A percentile compares a stretch with the other conserved stretches of the same genome.
Evolutionary conservation across 2,888 invertebrate genomes (phyloP).

Genomic region (Caenorhabditis drosophilae): DNA sequence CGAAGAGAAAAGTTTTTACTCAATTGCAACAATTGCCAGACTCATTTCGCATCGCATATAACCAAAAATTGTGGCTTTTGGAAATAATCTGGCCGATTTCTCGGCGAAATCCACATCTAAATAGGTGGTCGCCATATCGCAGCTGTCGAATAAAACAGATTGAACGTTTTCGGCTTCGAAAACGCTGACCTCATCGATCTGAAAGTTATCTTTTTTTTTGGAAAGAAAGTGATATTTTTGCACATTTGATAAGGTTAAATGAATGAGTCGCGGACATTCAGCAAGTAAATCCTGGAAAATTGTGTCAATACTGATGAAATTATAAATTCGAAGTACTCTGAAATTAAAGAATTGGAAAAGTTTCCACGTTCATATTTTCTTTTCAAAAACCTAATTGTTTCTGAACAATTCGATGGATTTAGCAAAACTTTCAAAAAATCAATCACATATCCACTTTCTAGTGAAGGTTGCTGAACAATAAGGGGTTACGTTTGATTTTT

Average conservation of each 20-base stretch:
- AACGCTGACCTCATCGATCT: constrained; percentile 23
- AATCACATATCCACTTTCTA: constrained; percentile 18
- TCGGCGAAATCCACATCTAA: constrained; percentile 17
- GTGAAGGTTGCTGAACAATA: constrained; percentile 19
- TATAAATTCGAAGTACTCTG: constrained; percentile 28
- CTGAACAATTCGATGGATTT: constrained; percentile 11
- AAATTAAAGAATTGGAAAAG: neutral
- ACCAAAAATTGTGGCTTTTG: constrained; percentile 20
- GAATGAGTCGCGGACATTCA: constrained; percentile 13
- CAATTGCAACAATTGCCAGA: constrained; percentile 10
- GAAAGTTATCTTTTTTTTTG: constrained; percentile 4
- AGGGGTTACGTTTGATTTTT: neutral
- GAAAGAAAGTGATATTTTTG: neutral
- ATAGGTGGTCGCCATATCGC: constrained; percentile 17
- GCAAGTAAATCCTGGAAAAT: constrained; percentile 8
- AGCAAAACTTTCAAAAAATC: constrained; percentile 19
- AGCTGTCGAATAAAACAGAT: constrained; percentile 23
- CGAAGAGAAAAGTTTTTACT: constrained; percentile 6
- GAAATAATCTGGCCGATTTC: constrained; percentile 23
- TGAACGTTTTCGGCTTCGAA: constrained; percentile 17
- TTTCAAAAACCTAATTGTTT: constrained; percentile 19
- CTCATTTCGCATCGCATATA: constrained; percentile 12
- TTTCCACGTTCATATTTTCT: neutral
- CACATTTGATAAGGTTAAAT: constrained; percentile 31
- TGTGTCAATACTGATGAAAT: constrained; percentile 19